A percentile compares a stretch with the other conserved stretches of the same genome.
These are phyloP conservation scores for Phainopepla nitens DNA, from an alignment of 2,113 vertebrate species.

Conservation along the genomic window DNA sequence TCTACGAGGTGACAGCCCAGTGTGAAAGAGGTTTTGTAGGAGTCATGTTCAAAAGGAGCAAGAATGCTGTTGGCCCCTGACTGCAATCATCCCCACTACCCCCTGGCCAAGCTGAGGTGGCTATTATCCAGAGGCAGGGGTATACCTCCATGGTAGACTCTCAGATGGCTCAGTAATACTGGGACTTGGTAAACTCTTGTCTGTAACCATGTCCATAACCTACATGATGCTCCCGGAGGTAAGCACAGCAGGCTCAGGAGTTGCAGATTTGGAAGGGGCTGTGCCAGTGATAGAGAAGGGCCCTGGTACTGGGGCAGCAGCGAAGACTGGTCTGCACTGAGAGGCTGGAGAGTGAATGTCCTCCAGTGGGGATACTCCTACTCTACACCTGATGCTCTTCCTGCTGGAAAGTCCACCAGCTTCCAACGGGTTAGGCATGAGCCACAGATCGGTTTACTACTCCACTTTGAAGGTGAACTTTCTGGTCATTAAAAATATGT, in stretches of 20 bases:
- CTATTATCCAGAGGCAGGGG: no score
- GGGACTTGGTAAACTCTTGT: not conserved
- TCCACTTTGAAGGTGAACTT: not conserved
- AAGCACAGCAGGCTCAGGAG: not conserved
- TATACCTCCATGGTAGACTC: no score
- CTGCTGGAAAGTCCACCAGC: not conserved
- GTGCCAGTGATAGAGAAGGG: not conserved
- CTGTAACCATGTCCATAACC: not conserved
- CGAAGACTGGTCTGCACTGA: not conserved
- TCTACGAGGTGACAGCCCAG: not conserved
- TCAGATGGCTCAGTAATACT: not conserved
- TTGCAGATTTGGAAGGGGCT: not conserved
- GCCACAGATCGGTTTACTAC: not conserved
- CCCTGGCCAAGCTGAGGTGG: not conserved
- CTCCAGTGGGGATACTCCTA: not conserved
- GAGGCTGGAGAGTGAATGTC: not conserved
- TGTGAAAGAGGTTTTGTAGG: fast-evolving
- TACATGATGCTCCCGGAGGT: not conserved
- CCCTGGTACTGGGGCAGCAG: not conserved
- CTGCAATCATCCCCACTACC: not conserved
- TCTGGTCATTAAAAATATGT: not conserved
- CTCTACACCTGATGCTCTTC: not conserved
- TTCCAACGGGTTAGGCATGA: not conserved
- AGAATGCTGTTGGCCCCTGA: not conserved
- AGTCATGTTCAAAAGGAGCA: not conserved